Base-by-base conservation (phyloP, 2,113 vertebrate genomes). In the Elachura formosa region DNA sequence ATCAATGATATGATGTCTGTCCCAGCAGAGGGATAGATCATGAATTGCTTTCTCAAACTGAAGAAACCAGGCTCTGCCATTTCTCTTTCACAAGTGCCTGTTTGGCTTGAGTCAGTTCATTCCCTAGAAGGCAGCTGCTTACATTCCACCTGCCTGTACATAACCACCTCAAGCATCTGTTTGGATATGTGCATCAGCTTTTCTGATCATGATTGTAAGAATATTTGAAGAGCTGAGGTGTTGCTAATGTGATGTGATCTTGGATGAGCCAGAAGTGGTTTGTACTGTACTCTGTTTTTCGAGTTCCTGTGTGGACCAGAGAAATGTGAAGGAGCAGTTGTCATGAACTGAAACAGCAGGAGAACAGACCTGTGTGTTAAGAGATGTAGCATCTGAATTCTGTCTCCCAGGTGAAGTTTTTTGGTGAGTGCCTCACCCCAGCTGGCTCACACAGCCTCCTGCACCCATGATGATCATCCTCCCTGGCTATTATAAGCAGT, bases 401-500 rank as follows among this genome's bases (percentile, higher is more conserved):
- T 9, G 67, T 64, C 64, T 81, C 74, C 64, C 0, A 1, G 23
- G 16, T 54, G 74, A 90, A 90, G 40, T 82, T 95, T 87, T 94
- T 89, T 63, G n/a, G 40, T 34, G 8, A 20, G 51, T 66, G 9
- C 40, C 21, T 93, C 54, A 74, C 52, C 52, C 45, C 10, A 56
- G 0, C 36, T 49, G 33, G 48, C 36, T 84, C 46, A 14, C 2
- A 8, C 62, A 43, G 43, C 52, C 23, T 33, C 28, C 4, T 73
- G 59, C 82, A 96, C 62, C 64, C 49, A 4, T 43, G 97, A 96
- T 98, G 97, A 98, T 97, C 97, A 96, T 92, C 94, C 71, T 93
- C 79, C 31, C 62, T 66, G 73, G 96, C 97, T 97, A 97, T 98
- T 98, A 98, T 96, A 94, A 98, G 97, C 96, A 97, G 95, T 96